A percentile compares a stretch with the other conserved stretches of the same genome.
Conservation (phyloP, 2,797 vertebrate species). For the Trichosurus vulpecula region DNA sequence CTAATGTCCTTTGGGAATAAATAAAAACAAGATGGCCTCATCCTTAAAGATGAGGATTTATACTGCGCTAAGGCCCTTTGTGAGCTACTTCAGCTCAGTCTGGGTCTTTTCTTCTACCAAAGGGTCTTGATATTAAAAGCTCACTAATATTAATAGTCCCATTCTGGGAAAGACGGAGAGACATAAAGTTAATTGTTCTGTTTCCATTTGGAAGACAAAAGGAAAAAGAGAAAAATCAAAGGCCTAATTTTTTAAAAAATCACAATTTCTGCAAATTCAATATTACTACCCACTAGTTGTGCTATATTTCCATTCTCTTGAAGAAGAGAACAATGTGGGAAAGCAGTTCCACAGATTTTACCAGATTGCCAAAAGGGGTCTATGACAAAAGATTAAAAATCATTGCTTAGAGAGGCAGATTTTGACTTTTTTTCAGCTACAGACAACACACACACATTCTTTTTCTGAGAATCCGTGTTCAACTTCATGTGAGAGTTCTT, state of each 20-base stretch:
- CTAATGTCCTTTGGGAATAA: not conserved
- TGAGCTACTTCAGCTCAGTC: not conserved
- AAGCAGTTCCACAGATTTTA: not conserved
- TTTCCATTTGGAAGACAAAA: not conserved
- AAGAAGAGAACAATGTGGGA: not conserved
- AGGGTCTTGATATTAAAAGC: not conserved
- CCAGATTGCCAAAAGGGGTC: not conserved
- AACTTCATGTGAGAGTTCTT: not conserved
- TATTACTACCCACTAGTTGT: not conserved
- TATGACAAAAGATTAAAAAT: not conserved
- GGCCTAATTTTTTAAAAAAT: not conserved
- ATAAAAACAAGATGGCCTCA: not conserved
- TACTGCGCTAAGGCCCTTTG: not conserved
- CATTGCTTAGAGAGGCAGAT: not conserved
- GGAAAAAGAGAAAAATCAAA: not conserved
- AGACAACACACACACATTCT: not conserved
- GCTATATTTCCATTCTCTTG: not conserved
- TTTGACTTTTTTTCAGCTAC: not conserved
- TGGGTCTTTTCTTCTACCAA: not conserved
- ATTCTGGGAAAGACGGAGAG: not conserved
- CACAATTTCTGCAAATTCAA: not conserved
- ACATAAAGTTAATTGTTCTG: not conserved
- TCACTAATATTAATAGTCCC: not conserved
- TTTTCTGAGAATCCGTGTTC: not conserved
- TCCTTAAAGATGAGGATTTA: not conserved